phyloP scores from a whole-genome alignment of 2,888 invertebrate species.

The Drepana falcataria region DNA sequence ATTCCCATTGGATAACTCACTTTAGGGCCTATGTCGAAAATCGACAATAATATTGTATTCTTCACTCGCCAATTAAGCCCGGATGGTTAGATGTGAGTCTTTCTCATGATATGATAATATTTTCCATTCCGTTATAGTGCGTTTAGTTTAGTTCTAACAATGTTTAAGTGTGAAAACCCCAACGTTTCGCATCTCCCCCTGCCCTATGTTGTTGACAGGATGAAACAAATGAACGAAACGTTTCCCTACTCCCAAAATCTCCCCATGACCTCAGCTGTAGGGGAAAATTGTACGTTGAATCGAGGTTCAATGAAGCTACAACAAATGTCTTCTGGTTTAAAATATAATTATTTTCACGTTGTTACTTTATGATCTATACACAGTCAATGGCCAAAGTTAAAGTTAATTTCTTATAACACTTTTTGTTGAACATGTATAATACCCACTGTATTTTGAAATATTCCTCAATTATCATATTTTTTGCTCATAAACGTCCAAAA shows the following conservation, averaged over 20 bases:
- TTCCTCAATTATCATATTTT: not conserved
- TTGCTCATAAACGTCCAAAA: not conserved
- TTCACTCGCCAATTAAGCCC: too few relatives aligned
- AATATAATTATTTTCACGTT: too few relatives aligned
- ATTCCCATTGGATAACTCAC: too few relatives aligned
- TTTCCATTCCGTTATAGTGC: too few relatives aligned
- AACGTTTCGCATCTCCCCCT: slow-evolving; percentile 4
- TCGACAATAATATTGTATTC: too few relatives aligned
- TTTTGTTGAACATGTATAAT: not conserved
- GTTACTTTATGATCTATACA: too few relatives aligned
- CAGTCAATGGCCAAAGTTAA: not conserved
- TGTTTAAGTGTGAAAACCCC: not conserved
- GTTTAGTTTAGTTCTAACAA: too few relatives aligned
- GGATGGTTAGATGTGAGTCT: too few relatives aligned
- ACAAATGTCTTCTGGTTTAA: not conserved
- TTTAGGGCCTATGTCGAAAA: too few relatives aligned
- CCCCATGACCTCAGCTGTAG: slow-evolving; percentile 13
- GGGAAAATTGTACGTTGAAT: not conserved
- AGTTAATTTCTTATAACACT: not conserved
- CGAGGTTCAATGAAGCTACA: not conserved
- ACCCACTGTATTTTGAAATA: not conserved
- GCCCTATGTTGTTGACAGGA: slow-evolving; percentile 27
- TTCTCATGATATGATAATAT: too few relatives aligned
- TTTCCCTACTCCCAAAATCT: slow-evolving; percentile 18
- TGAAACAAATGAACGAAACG: slow-evolving; percentile 45